A percentile compares a stretch with the other conserved stretches of the same genome.
phyloP scores from a whole-genome alignment of 2,113 vertebrate species.

The zebrafish (Danio rerio) region GRCz12tu NC_133197.1:12225501-12226000 shows the following conservation, averaged over 20 bases:
- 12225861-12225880: too few relatives aligned
- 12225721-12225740: too few relatives aligned
- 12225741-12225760: not conserved
- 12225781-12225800: not conserved
- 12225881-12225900: too few relatives aligned
- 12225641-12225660: not conserved
- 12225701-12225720: not conserved
- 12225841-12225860: not conserved
- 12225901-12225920: too few relatives aligned
- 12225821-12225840: too few relatives aligned
- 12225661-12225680: constrained; percentile 13
- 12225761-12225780: not conserved
- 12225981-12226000: too few relatives aligned
- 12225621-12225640: constrained; percentile 21
- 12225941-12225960: too few relatives aligned
- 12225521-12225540: constrained; percentile 31
- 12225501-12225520: constrained; percentile 41
- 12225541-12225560: constrained; percentile 4
- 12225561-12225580: not conserved
- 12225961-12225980: too few relatives aligned
- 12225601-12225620: constrained; percentile 40
- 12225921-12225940: too few relatives aligned
- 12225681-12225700: not conserved
- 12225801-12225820: not conserved
- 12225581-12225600: constrained; percentile 38